Percentiles rank a stretch among this genome's conserved stretches.
phyloP scores from a whole-genome alignment of 2,888 invertebrate species.

The Myopa testacea region DNA sequence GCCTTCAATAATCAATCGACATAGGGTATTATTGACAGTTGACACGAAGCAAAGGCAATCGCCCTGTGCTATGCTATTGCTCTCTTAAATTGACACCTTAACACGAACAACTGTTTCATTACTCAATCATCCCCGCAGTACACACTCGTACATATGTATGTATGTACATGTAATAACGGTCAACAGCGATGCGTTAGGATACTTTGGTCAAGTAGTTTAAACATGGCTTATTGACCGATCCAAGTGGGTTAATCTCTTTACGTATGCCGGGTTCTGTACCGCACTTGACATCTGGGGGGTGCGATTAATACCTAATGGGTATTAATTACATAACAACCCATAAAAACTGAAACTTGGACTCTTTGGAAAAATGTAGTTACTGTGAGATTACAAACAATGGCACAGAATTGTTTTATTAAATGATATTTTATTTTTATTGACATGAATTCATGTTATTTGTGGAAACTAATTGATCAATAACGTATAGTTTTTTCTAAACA shows the following conservation, averaged over 20 bases:
- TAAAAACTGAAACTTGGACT: too few species aligned
- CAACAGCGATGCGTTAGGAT: background rate
- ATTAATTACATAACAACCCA: background rate
- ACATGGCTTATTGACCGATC: slow-evolving; percentile 39
- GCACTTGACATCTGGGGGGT: slow-evolving; percentile 4
- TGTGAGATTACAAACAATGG: too few species aligned
- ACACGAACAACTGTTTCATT: background rate
- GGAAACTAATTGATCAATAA: too few species aligned
- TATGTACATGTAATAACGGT: slow-evolving; percentile 21
- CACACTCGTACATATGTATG: background rate
- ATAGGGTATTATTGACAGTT: slow-evolving; percentile 27
- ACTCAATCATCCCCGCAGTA: slow-evolving; percentile 11
- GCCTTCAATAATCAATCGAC: slow-evolving; percentile 6
- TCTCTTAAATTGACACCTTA: slow-evolving; percentile 3
- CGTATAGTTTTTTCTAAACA: too few species aligned
- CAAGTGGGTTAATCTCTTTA: slow-evolving; percentile 67
- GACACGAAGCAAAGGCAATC: slow-evolving; percentile 13
- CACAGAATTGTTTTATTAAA: too few species aligned
- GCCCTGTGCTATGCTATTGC: background rate
- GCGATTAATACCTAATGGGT: background rate
- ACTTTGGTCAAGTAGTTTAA: slow-evolving; percentile 15
- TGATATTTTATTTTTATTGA: too few species aligned
- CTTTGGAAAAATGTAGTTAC: too few species aligned
- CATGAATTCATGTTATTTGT: too few species aligned
- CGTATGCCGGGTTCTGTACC: slow-evolving; percentile 60